A percentile compares a stretch with the other conserved stretches of the same genome.
These are phyloP conservation scores for Melinopterus prodromus DNA, from an alignment of 2,888 invertebrate genomes.

Conservation along the genomic window DNA sequence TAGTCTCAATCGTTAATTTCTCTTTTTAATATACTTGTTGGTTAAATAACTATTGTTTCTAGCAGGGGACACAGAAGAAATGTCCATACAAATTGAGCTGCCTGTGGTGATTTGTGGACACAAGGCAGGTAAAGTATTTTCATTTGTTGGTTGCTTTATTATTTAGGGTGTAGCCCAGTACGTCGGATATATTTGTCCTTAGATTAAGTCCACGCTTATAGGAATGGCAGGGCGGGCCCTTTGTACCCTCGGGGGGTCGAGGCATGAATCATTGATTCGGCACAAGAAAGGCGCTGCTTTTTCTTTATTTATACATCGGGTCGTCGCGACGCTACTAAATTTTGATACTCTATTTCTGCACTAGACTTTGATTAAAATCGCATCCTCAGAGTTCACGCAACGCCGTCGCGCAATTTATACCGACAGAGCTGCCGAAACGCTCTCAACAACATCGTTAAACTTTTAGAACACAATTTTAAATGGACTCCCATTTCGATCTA, in stretches of 20 bases:
- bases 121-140: not conserved
- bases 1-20: too few relatives aligned
- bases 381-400: not conserved
- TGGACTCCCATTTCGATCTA: not conserved
- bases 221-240: not conserved
- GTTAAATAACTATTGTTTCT: too few relatives aligned
- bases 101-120: too few relatives aligned
- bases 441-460: slow-evolving; percentile 4
- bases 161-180: not conserved
- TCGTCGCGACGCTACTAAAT: not conserved
- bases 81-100: too few relatives aligned
- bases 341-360: not conserved
- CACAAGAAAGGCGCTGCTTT: not conserved
- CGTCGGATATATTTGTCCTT: not conserved
- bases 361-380: slow-evolving; percentile 4
- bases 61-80: too few relatives aligned
- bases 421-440: not conserved
- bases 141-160: not conserved
- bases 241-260: not conserved
- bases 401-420: not conserved
- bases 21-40: too few relatives aligned
- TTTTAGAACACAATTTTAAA: not conserved
- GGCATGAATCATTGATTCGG: not conserved
- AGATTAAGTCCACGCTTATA: not conserved
- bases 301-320: not conserved